Evolutionary conservation across 1,140 invertebrate species (phyloP).

Genomic region (Sitobion miscanthi): DNA sequence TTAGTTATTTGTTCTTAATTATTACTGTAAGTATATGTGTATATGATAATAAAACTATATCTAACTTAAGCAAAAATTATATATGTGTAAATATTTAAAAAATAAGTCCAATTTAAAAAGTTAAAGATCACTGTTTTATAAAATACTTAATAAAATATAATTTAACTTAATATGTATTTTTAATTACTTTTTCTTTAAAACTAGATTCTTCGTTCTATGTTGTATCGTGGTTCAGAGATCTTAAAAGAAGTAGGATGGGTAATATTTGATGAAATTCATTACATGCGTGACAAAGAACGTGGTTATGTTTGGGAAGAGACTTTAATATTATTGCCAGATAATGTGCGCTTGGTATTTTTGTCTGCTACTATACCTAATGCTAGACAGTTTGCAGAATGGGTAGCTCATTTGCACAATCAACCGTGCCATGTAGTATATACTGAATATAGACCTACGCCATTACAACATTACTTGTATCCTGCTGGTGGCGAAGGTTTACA

Average conservation of each 20-base stretch:
- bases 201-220: constrained; percentile 95
- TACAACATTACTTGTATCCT: constrained; percentile 98
- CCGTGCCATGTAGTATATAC: constrained; percentile 99
- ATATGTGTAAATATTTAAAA: neutral
- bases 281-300: constrained; percentile 99
- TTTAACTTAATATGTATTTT: constrained; percentile 48
- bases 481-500: constrained; percentile 94
- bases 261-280: constrained; percentile 99
- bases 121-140: neutral
- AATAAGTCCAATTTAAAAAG: neutral
- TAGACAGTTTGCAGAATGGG: constrained; percentile 98
- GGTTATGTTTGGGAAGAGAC: constrained; percentile 99
- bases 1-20: too few species aligned
- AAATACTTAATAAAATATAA: neutral
- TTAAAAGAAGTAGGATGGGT: constrained; percentile 99
- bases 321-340: constrained; percentile 95
- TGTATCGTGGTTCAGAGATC: constrained; percentile 96
- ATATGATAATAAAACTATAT: neutral
- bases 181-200: neutral
- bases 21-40: too few species aligned
- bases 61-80: neutral
- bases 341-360: constrained; percentile 98
- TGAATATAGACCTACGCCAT: constrained; percentile 94
- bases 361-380: constrained; percentile 99
- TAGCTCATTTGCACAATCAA: constrained; percentile 93